Base-by-base conservation (phyloP, 1,140 invertebrate genomes). In the Drosophila willistoni region DNA sequence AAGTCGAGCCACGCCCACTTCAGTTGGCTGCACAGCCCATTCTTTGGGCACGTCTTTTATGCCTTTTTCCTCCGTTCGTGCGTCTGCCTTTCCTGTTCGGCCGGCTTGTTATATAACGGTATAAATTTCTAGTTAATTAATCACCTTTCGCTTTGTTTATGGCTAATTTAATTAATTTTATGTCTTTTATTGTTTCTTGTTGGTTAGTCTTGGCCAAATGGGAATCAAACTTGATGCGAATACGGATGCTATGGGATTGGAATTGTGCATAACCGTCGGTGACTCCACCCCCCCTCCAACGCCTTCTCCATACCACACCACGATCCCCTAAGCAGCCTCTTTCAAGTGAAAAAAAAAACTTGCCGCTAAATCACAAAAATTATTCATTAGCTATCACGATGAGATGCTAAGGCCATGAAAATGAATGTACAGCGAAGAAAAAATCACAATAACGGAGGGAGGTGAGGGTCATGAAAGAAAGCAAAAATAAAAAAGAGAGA, bases 141-240 rank as follows among this genome's bases (percentile, higher is more conserved):
- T 82, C 79, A 82, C 79, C 79, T 82, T 82, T 78, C 75, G 71
- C 79, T 82, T 82, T 82, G 79, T 82, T 82, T 82, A 82, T 82
- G 79, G 74, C 79, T 82, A 82, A 82, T 82, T 82, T 81, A 82
- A 82, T 82, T 82, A 82, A 82, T 82, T 82, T 82, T 71, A 78
- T 82, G 79, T 78, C 79, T 82, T 82, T 82, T 72, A 78, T 72
- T 72, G 74, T 71, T 71, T 64, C 61, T 56, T 76, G 56, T 73
- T 67, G 72, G 55, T 39, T 33, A 36, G 3, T 13, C 17, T n/a
- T 39, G 29, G 29, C 47, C 7, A 64, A 22, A 57, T 14, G 56
- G 44, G 10, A 60, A 41, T 54, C 41, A 54, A 42, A 41, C 33
- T 22, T 39, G 63, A 41, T 34, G 42, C 62, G 10, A 39, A 41